Conservation (phyloP, 2,797 vertebrate genomes). For the Xenentodon cancila region DNA sequence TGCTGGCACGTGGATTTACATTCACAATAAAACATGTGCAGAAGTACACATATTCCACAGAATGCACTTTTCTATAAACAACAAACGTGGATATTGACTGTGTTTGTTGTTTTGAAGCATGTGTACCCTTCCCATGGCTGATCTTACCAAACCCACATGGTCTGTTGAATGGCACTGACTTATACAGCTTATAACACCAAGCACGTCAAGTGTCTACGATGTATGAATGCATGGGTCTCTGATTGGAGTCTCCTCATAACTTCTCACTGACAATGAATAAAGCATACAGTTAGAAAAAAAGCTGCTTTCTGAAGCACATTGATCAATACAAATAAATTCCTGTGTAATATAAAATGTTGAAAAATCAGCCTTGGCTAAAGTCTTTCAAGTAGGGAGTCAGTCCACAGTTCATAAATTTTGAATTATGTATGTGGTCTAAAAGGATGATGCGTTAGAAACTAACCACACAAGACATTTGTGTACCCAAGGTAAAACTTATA, state of each 20-base stretch:
- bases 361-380: too few species aligned
- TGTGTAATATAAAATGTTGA: too few species aligned
- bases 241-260: slow-evolving; percentile 73
- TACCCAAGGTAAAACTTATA: too few species aligned
- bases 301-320: too few species aligned
- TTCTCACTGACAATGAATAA: slow-evolving; percentile 80
- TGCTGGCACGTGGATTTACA: slow-evolving; percentile 32
- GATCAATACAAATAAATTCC: too few species aligned
- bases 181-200: slow-evolving; percentile 12
- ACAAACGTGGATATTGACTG: slow-evolving; percentile 31
- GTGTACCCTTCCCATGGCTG: slow-evolving; percentile 37
- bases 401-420: too few species aligned
- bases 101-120: slow-evolving; percentile 23
- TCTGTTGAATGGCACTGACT: slow-evolving; percentile 35
- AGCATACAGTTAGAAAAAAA: slow-evolving; percentile 8
- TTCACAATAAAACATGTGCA: slow-evolving; percentile 34
- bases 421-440: too few species aligned
- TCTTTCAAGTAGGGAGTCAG: too few species aligned
- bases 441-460: too few species aligned
- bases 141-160: slow-evolving; percentile 29
- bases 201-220: slow-evolving; percentile 9
- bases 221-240: slow-evolving; percentile 26
- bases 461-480: too few species aligned
- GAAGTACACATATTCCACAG: slow-evolving; percentile 24
- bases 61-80: slow-evolving; percentile 37